Evolutionary conservation across 2,888 invertebrate species (phyloP), one percentile per base, ranked within the genome.

Genomic region (Alloplasta piceator): DNA sequence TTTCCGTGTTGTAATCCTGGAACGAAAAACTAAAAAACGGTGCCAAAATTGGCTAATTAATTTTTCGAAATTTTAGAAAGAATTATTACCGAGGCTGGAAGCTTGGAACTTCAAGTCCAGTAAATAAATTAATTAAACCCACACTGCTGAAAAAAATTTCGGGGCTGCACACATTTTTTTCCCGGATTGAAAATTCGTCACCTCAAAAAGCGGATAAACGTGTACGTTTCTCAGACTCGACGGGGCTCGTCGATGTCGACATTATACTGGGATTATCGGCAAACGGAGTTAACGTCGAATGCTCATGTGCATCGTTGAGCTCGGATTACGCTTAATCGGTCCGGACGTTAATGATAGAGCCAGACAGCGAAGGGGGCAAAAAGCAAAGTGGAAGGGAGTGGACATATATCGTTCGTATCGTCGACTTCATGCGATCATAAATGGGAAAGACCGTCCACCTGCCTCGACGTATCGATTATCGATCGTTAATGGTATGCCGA

Each of bases 331-430:
- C 72, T 85, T 85, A 86, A 85, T 87, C 85, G 80, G 61, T 78
- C 77, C 78, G 82, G 86, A 87, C 86, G 78, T 75, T 85, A 85
- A 87, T 86, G 84, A 86, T 83, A 82, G 75, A 56, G 78, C 70
- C 78, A 78, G 82, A 83, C 80, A 77, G 77, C 76, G 67, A n/a
- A 12, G 6, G 60, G 36, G 66, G 64, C 52, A 56, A 75, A 66
- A 55, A 61, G 70, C 39, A 26, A 26, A 26, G 26, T 26, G 26
- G 26, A 26, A 26, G 61, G 70, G 70, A 60, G 64, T 73, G 61
- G 60, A 41, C 36, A 66, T 46, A 70, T 60, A 74, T 73, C 66
- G 36, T 50, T 50, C 70, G 60, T 74, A 50, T 82, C 78, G 77
- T 80, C 58, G 66, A 43, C 39, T 61, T 36, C 61, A 26, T 60